Percentiles rank a stretch among this genome's conserved stretches.
Conservation (phyloP, 2,113 vertebrate genomes). For the Atrichornis clamosus region DNA sequence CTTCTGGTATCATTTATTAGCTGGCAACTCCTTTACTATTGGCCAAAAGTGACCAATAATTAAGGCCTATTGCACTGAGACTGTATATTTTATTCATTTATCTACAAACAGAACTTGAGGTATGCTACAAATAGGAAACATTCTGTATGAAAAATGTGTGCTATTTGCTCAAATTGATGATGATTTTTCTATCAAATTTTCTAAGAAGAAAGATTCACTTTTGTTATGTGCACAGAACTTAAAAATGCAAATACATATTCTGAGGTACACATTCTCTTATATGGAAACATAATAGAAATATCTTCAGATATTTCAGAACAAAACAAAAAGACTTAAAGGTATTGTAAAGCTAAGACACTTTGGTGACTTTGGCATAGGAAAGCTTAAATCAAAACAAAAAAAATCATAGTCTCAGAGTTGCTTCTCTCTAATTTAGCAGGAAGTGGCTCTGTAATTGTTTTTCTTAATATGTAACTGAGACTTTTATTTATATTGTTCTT, state of each 20-base stretch:
- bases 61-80: background rate
- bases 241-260: background rate
- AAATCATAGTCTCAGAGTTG: background rate
- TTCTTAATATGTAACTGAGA: background rate
- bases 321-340: background rate
- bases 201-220: background rate
- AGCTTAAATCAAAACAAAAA: background rate
- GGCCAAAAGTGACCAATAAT: background rate
- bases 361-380: background rate
- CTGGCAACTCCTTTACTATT: background rate
- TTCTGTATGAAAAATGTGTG: background rate
- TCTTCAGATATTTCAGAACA: background rate
- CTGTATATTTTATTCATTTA: background rate
- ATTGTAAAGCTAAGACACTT: background rate
- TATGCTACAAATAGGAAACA: background rate
- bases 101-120: background rate
- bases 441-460: background rate
- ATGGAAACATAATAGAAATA: background rate
- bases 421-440: background rate
- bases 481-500: background rate
- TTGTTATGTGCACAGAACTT: background rate
- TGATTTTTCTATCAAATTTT: background rate
- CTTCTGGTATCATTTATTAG: background rate
- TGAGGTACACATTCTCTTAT: background rate
- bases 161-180: background rate